phyloP scores from a whole-genome alignment of 2,888 invertebrate genomes.

The Venusia cambrica region DNA sequence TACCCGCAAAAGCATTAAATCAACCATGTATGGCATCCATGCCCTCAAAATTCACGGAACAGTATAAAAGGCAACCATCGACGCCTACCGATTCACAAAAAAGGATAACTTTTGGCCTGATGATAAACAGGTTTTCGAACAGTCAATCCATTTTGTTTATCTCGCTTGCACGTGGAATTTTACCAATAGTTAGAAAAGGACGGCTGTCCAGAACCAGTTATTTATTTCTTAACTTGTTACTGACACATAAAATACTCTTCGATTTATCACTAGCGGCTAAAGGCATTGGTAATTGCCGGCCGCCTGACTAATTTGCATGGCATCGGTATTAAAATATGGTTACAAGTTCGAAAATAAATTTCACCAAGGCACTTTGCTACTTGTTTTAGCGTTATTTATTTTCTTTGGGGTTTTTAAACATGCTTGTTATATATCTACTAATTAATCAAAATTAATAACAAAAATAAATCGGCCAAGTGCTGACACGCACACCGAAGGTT shows the following conservation, averaged over 20 bases:
- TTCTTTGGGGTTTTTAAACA: too few species aligned
- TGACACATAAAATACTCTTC: constrained; percentile 66
- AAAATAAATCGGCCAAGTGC: too few species aligned
- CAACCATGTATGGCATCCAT: constrained; percentile 33
- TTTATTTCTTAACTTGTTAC: constrained; percentile 77
- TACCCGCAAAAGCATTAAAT: constrained; percentile 21
- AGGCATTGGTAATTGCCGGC: constrained; percentile 56
- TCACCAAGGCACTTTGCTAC: constrained; percentile 37
- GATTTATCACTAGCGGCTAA: constrained; percentile 52
- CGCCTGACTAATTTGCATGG: constrained; percentile 63
- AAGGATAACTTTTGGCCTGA: constrained; percentile 52
- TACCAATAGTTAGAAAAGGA: constrained; percentile 36
- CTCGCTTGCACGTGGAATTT: constrained; percentile 33
- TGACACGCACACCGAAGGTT: too few species aligned
- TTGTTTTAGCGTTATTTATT: constrained; percentile 40
- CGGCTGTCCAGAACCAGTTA: constrained; percentile 54
- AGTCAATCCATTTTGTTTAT: constrained; percentile 56
- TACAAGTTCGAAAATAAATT: constrained; percentile 41
- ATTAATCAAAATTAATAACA: too few species aligned
- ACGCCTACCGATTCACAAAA: constrained; percentile 66
- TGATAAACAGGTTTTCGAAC: constrained; percentile 75
- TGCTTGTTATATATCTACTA: too few species aligned
- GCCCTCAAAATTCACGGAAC: constrained; percentile 58
- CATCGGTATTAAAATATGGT: constrained; percentile 61
- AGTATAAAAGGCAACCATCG: constrained; percentile 60